These are phyloP conservation scores for Sphaerodactylus townsendi DNA, from an alignment of 2,113 vertebrate genomes.

Conservation along the genomic window DNA sequence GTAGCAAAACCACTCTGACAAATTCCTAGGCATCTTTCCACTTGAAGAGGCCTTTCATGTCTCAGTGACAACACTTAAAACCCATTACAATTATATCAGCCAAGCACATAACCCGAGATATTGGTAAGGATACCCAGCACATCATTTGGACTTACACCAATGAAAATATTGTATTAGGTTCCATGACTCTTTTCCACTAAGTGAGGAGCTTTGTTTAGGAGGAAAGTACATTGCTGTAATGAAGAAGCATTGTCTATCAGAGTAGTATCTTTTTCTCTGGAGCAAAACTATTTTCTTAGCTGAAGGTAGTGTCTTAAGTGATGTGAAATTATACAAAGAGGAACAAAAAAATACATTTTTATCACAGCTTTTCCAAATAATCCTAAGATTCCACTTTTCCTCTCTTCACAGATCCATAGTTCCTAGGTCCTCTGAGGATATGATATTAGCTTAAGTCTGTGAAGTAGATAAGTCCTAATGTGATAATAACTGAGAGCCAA, in stretches of 20 bases:
- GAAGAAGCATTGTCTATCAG: no score
- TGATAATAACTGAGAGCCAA: background rate
- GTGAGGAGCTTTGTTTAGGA: no score
- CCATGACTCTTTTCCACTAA: no score
- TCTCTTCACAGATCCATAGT: background rate
- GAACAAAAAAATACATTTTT: no score
- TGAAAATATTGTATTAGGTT: background rate
- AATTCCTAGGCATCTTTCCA: background rate
- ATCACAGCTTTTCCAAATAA: background rate
- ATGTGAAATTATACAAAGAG: no score
- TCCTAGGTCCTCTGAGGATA: background rate
- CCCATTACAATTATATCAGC: background rate
- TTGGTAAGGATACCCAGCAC: background rate
- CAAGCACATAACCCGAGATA: background rate
- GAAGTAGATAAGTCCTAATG: background rate
- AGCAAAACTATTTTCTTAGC: no score
- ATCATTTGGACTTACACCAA: background rate
- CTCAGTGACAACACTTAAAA: background rate
- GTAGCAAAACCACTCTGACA: background rate
- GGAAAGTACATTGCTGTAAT: no score
- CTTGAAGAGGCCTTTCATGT: no score
- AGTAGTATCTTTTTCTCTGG: no score
- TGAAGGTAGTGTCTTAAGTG: no score
- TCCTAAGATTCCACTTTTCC: background rate
- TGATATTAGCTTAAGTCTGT: background rate